Conservation (phyloP, 1,140 invertebrate species). For the Agrypnia vestita region DNA sequence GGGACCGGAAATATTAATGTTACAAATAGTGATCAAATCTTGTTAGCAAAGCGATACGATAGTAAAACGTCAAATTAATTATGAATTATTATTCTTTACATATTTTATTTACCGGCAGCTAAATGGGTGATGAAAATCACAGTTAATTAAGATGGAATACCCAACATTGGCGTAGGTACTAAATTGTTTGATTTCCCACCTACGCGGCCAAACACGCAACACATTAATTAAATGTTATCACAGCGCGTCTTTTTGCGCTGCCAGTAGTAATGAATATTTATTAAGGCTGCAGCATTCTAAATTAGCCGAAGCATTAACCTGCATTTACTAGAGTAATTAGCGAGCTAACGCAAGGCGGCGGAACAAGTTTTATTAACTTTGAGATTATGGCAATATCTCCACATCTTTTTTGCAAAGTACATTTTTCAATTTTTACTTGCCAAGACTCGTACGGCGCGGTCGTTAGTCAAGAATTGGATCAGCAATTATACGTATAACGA, state of each 20-base stretch:
- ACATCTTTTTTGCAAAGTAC: too few species aligned
- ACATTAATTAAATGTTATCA: conserved; percentile 24
- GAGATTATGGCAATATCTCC: conserved; percentile 30
- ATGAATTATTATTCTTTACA: too few species aligned
- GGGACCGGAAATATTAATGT: too few species aligned
- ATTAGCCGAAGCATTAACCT: conserved; percentile 42
- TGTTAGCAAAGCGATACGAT: too few species aligned
- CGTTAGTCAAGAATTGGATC: conserved; percentile 12
- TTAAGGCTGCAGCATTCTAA: conserved; percentile 35
- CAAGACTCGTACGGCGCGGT: background rate
- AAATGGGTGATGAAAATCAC: too few species aligned
- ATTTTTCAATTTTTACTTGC: too few species aligned
- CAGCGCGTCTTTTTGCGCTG: conserved; percentile 16
- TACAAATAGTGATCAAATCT: too few species aligned
- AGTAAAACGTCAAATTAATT: too few species aligned
- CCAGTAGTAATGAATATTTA: conserved; percentile 38
- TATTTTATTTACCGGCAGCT: too few species aligned
- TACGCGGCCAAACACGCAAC: background rate
- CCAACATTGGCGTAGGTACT: background rate
- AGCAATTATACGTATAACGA: background rate
- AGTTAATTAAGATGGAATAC: too few species aligned
- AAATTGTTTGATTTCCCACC: conserved; percentile 26
- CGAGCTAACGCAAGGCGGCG: conserved; percentile 31
- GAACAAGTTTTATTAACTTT: conserved; percentile 37
- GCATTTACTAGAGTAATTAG: conserved; percentile 50